Conservation (phyloP, 1,140 invertebrate genomes). For the Monochamus saltuarius region DNA sequence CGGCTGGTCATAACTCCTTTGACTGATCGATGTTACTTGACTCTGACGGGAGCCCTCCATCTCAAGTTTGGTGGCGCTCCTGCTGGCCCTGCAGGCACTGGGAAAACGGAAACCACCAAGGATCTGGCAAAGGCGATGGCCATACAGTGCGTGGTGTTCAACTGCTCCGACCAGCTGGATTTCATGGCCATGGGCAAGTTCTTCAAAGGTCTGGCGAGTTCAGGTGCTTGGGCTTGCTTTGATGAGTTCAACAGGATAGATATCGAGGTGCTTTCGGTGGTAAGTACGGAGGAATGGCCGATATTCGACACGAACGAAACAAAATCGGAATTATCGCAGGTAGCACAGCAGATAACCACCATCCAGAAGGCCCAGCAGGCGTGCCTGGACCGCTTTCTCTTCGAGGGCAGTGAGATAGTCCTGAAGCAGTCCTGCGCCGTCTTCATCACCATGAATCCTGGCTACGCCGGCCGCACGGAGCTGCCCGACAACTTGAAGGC, state of each 20-base stretch:
- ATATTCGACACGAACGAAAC: background rate
- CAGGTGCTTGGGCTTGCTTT: conserved; percentile 76
- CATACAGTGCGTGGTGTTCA: conserved; percentile 75
- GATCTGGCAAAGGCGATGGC: conserved; percentile 75
- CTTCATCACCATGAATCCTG: conserved; percentile 77
- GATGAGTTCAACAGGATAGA: conserved; percentile 79
- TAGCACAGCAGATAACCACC: conserved; percentile 64
- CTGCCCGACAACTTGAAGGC: conserved; percentile 75
- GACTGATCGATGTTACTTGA: conserved; percentile 79
- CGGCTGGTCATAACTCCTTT: conserved; percentile 86
- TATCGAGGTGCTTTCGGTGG: conserved; percentile 64
- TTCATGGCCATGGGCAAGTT: conserved; percentile 72
- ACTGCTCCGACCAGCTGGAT: conserved; percentile 74
- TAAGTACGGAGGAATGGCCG: background rate
- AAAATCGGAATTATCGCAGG: conserved; percentile 18
- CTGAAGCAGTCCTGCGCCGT: conserved; percentile 67
- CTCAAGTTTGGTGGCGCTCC: conserved; percentile 72
- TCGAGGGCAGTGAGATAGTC: conserved; percentile 61
- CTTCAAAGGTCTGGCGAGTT: conserved; percentile 61
- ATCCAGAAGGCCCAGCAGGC: conserved; percentile 62
- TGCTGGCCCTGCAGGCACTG: conserved; percentile 71
- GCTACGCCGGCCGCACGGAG: conserved; percentile 72
- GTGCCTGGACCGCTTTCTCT: conserved; percentile 56
- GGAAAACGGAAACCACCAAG: conserved; percentile 76
- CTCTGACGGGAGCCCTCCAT: conserved; percentile 68